Evolutionary conservation across 2,797 vertebrate genomes (phyloP), one percentile per base, ranked within the genome.

Genomic region (Vultur gryphus): DNA sequence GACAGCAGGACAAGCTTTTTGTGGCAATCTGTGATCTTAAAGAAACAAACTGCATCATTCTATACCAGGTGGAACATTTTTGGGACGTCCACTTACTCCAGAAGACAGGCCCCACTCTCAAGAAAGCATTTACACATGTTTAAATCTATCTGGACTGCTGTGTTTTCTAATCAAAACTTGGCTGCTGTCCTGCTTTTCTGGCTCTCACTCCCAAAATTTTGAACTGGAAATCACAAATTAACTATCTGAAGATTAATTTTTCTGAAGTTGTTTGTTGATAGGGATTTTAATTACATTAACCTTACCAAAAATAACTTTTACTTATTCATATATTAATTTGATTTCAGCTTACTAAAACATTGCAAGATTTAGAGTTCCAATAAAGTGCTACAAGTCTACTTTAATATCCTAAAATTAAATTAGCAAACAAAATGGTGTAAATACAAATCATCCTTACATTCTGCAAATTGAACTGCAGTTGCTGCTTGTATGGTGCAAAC

Each of bases 401-500:
- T 86, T 29, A 73, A 73, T 69, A 86, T 35, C 43, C 21, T 54
- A 10, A 65, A 86, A 75, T 61, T n/a, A 58, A 92, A 80, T 79
- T 54, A 96, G 66, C 11, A 85, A 93, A 86, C 39, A 86, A 83
- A 82, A 64, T 16, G 19, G 24, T 39, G 44, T 37, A 95, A 95
- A 90, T 28, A 91, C 2, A 88, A 73, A 67, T 75, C 10, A 81
- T 39, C 12, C 99, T 99, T 98, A 99, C 99, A 58, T 99, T 99
- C 96, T 99, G 99, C 85, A 99, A 98, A 98, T 99, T 99, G 98
- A 99, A 99, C 97, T 99, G 99, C 83, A 99, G 98, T 93, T 99
- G 99, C 71, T 99, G 99, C 95, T 99, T 99, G 97, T 99, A 99
- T 5, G 99, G 99, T 70, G 99, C 99, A 97, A 99, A 99, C 97